Evolutionary conservation across 2,888 invertebrate species (phyloP), one percentile per base, ranked within the genome.

Genomic region (Drosophila atripex): DNA sequence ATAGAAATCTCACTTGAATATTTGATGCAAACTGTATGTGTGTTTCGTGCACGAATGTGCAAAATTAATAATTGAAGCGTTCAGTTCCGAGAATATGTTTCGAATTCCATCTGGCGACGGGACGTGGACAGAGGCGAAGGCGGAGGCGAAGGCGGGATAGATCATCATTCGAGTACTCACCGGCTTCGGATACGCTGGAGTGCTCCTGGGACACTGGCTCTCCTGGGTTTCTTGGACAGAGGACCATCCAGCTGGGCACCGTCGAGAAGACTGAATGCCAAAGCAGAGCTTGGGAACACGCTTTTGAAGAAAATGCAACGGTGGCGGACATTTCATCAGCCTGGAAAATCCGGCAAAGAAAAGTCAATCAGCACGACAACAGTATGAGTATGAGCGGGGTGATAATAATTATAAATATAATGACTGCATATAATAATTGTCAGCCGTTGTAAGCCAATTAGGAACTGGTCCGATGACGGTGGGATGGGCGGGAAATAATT

Each of bases 401-500:
- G 39, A 64, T 45, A 54, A 57, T 56, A 64, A 71, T 41, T 53
- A 55, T 69, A 53, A 70, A 59, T 54, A 76, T 80, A 76, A 77
- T 76, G 53, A 64, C 53, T 52, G 64, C 73, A 72, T 59, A 77
- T 71, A 71, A 83, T 82, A 76, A 87, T 86, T 76, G 68, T 76
- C 78, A 78, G 75, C 79, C 79, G 79, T 76, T 85, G 76, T 87
- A 87, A 85, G 82, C 87, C 84, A 85, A 85, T 85, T 85, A 85
- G 70, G 58, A 50, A 66, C 43, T 69, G 47, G 49, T 51, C 49
- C 58, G 66, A 46, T 45, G 65, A 16, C 11, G 35, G 57, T 39
- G 21, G 43, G 5, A 11, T 9, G 21, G 21, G 21, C 43, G 55
- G 73, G 77, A 69, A 73, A 85, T 87, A 87, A 85, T 87, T 87